Percentiles rank a stretch among this genome's conserved stretches.
Conservation (phyloP, 2,113 vertebrate species). For the Anguilla japonica region DNA sequence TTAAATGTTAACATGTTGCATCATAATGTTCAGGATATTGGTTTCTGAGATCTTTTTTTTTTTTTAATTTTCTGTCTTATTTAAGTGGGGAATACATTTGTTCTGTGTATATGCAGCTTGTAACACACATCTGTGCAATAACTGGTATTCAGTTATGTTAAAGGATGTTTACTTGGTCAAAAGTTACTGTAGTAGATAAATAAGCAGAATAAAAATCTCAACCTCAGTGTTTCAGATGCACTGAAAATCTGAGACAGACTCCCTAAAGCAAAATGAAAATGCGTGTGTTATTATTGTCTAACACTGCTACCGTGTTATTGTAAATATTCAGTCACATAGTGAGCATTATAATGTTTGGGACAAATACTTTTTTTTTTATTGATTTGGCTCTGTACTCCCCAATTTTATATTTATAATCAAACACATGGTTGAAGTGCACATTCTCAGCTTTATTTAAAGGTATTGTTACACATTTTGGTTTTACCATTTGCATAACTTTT, state of each 20-base stretch:
- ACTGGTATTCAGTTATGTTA: neutral
- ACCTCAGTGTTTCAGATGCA: neutral
- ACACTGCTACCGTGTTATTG: too few relatives aligned
- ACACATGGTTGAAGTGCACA: too few relatives aligned
- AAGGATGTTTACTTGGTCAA: neutral
- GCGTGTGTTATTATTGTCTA: too few relatives aligned
- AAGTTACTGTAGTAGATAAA: neutral
- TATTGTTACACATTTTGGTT: too few relatives aligned
- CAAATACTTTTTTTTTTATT: too few relatives aligned
- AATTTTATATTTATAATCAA: too few relatives aligned
- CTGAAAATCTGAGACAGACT: neutral
- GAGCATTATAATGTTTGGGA: too few relatives aligned
- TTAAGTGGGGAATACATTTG: neutral
- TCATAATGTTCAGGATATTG: neutral
- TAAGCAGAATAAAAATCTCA: neutral
- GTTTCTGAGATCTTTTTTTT: neutral
- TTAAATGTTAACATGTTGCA: slow-evolving; percentile 18
- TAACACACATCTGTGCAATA: neutral
- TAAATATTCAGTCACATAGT: too few relatives aligned
- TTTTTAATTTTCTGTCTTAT: neutral
- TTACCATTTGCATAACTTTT: too few relatives aligned
- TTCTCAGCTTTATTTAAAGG: too few relatives aligned
- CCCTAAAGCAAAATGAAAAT: neutral
- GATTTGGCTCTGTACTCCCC: too few relatives aligned
- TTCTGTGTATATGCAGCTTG: neutral